Conservation (phyloP, 2,113 vertebrate genomes). For the Rhea americana region DNA sequence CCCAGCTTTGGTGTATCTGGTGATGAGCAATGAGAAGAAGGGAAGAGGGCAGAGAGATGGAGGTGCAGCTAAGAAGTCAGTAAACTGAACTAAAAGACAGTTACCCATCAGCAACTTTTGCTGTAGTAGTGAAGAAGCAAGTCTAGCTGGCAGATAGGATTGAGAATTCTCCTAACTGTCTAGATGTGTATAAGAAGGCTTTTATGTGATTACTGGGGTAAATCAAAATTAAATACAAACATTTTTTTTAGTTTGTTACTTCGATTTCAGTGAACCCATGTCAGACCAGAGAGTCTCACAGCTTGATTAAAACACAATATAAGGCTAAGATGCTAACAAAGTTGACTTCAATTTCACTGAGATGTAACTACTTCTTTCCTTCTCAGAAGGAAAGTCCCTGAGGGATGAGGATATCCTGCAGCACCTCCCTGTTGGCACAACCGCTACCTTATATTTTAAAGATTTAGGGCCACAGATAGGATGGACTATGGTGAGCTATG, state of each 20-base stretch:
- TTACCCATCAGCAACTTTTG: not conserved
- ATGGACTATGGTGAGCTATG: conserved; percentile 85
- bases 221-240: not conserved
- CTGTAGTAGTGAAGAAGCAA: not conserved
- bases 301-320: not conserved
- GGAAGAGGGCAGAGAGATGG: not conserved
- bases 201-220: not conserved
- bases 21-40: not conserved
- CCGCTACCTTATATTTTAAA: conserved; percentile 86
- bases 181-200: not conserved
- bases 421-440: conserved; percentile 85
- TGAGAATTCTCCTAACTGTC: not conserved
- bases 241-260: not conserved
- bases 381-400: conserved; percentile 83
- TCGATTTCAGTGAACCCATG: not conserved
- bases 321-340: not conserved
- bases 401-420: conserved; percentile 85
- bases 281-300: not conserved
- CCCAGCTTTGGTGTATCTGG: not conserved
- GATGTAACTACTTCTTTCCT: conserved; percentile 58
- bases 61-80: not conserved
- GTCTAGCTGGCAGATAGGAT: not conserved
- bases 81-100: not conserved
- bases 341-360: not conserved
- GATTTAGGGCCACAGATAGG: conserved; percentile 90